Conservation (phyloP, 2,797 vertebrate species). For the Agapornis canus region DNA sequence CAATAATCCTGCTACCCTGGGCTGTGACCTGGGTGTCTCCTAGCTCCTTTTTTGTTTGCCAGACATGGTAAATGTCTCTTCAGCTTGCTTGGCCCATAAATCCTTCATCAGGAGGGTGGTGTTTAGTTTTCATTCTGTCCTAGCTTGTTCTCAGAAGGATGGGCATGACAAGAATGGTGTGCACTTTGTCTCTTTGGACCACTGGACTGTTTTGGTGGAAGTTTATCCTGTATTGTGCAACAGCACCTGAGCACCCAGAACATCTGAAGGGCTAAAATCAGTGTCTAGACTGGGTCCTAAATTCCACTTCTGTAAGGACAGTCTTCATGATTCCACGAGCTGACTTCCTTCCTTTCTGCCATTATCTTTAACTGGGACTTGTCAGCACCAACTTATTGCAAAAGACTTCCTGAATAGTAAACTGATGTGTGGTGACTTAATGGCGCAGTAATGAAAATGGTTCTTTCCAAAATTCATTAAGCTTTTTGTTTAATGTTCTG, state of each 20-base stretch:
- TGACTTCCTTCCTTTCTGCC: not conserved
- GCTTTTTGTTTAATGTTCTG: not conserved
- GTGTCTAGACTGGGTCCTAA: not conserved
- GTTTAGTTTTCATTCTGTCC: not conserved
- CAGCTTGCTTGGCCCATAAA: accelerated
- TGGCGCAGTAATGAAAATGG: not conserved
- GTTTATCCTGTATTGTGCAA: accelerated
- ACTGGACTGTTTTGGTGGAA: accelerated
- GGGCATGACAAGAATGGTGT: accelerated
- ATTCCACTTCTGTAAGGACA: accelerated
- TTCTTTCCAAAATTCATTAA: not conserved
- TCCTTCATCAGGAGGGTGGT: accelerated
- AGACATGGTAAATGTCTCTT: not conserved
- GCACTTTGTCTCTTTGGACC: not conserved
- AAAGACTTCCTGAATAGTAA: not conserved
- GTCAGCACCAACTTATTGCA: not conserved
- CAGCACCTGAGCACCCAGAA: accelerated
- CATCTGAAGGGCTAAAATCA: accelerated
- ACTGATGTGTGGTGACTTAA: accelerated
- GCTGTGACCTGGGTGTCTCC: not conserved
- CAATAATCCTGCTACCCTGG: not conserved
- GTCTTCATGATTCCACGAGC: accelerated
- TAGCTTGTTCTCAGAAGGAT: accelerated
- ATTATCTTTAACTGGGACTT: accelerated
- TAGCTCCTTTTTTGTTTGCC: not conserved